phyloP scores from a whole-genome alignment of 2,888 invertebrate genomes.

The Meliscaeva auricollis region DNA sequence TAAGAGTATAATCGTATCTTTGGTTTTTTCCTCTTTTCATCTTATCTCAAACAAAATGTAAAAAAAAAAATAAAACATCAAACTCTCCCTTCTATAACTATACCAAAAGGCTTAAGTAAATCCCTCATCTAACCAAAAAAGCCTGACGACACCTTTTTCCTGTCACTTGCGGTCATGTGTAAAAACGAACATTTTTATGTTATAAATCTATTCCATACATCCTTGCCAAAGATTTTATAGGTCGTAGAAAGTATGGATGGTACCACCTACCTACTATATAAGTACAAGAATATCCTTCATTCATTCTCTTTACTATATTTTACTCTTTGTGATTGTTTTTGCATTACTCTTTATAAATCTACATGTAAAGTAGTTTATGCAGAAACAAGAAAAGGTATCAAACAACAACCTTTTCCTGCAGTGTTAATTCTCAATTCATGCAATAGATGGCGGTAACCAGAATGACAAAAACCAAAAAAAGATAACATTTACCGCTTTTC shows the following conservation, averaged over 20 bases:
- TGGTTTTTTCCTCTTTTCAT: no score
- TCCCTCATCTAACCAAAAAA: conserved; percentile 36
- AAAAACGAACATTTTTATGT: conserved; percentile 71
- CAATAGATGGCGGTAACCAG: conserved; percentile 58
- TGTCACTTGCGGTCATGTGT: conserved; percentile 74
- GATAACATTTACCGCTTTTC: conserved; percentile 70
- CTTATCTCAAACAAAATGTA: not conserved
- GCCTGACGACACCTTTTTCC: conserved; percentile 68
- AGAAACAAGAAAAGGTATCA: conserved; percentile 25
- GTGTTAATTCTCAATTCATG: conserved; percentile 54
- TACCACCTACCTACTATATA: not conserved
- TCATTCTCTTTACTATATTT: not conserved
- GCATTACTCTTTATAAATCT: conserved; percentile 71
- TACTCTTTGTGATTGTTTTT: conserved; percentile 63
- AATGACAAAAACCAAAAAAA: conserved; percentile 52
- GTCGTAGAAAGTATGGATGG: no score
- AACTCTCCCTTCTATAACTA: conserved; percentile 22
- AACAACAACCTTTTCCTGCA: conserved; percentile 41
- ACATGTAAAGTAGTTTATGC: conserved; percentile 69
- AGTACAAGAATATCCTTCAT: conserved; percentile 7
- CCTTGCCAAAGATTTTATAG: conserved; percentile 8
- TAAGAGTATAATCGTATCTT: not conserved
- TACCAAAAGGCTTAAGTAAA: conserved; percentile 53
- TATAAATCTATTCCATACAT: conserved; percentile 55
- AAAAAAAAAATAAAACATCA: not conserved